Conservation (phyloP, 2,797 vertebrate genomes). For the Phoxinus dragarum region DNA sequence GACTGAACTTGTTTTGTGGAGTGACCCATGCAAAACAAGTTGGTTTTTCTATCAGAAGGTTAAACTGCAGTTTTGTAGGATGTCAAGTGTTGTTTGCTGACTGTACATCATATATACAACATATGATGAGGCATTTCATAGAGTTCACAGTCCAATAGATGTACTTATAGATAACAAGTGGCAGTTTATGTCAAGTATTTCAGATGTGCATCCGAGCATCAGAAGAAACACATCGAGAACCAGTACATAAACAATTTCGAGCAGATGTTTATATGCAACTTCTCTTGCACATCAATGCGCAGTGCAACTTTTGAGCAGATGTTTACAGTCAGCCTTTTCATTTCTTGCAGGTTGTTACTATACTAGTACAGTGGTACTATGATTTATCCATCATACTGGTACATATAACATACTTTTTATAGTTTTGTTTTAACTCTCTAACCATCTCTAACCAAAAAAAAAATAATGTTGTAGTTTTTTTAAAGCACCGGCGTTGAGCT, state of each 20-base stretch:
- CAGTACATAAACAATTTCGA: neutral
- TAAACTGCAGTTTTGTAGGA: neutral
- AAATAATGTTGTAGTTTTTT: neutral
- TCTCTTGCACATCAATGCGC: slow-evolving; percentile 21
- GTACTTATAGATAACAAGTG: neutral
- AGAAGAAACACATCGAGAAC: neutral
- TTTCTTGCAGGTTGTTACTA: neutral
- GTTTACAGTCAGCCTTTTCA: slow-evolving; percentile 10
- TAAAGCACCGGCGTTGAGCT: neutral
- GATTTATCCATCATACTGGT: neutral
- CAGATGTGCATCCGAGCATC: neutral
- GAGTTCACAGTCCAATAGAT: neutral
- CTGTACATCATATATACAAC: no score
- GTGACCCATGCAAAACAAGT: neutral
- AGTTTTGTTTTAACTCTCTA: neutral
- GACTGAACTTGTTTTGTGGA: neutral
- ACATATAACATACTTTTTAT: neutral
- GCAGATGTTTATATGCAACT: slow-evolving; percentile 17
- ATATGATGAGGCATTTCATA: neutral
- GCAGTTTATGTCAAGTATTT: neutral
- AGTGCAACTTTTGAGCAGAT: slow-evolving; percentile 20
- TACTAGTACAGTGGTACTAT: neutral
- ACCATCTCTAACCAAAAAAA: no score
- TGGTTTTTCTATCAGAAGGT: neutral
- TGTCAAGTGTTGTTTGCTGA: neutral